Evolutionary conservation across 2,113 vertebrate genomes (phyloP).

Genomic region (Dissostichus mawsoni): DNA sequence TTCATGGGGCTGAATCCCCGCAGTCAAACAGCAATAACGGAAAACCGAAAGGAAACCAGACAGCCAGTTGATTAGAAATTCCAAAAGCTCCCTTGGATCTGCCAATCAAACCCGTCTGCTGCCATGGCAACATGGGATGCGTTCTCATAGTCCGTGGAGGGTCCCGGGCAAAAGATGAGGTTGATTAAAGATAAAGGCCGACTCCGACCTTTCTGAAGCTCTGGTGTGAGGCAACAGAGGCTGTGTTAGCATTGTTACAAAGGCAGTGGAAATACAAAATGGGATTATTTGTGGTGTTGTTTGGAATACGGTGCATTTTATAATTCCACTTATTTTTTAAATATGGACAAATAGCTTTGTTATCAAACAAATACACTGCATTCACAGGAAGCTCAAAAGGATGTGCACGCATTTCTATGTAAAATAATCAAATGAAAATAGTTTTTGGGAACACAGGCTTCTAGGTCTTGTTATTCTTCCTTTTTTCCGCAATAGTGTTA

Average conservation of each 20-base stretch:
- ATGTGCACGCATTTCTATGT: neutral
- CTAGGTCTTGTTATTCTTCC: neutral
- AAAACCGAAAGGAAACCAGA: slow-evolving; percentile 60
- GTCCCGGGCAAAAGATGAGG: slow-evolving; percentile 37
- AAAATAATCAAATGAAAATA: neutral
- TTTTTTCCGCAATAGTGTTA: neutral
- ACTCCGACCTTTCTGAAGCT: slow-evolving; percentile 39
- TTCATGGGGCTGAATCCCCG: slow-evolving; percentile 55
- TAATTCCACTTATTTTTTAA: slow-evolving; percentile 4
- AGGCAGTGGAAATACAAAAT: slow-evolving; percentile 9
- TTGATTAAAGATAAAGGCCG: slow-evolving; percentile 61
- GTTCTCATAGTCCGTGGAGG: slow-evolving; percentile 7
- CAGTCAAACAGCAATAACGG: slow-evolving; percentile 61
- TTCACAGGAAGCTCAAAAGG: no score
- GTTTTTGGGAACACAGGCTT: neutral
- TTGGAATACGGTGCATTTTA: neutral
- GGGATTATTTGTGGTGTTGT: neutral
- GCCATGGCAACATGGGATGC: slow-evolving; percentile 60
- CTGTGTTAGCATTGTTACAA: slow-evolving; percentile 7
- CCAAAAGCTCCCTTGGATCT: slow-evolving; percentile 67
- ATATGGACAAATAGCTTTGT: neutral
- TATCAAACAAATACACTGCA: neutral
- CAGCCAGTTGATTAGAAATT: slow-evolving; percentile 75
- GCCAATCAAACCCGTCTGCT: slow-evolving; percentile 69
- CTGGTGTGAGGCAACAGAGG: neutral